A percentile compares a stretch with the other conserved stretches of the same genome.
These are phyloP conservation scores for Psophia crepitans DNA, from an alignment of 2,113 vertebrate genomes.

Conservation along the genomic window DNA sequence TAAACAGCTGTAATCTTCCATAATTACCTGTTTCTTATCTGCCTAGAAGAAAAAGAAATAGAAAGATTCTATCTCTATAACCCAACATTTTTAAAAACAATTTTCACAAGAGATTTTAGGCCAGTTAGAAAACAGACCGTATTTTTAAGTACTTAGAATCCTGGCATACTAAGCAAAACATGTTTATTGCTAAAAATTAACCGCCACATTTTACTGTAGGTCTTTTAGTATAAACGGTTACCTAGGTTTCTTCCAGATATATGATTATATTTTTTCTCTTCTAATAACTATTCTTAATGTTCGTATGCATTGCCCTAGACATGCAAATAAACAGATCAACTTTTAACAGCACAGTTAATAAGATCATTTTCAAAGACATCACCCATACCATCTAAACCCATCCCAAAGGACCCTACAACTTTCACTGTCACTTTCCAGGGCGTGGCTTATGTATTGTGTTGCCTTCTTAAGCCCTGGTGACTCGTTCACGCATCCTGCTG, in stretches of 20 bases:
- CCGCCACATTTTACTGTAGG: background rate
- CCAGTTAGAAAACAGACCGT: background rate
- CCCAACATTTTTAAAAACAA: background rate
- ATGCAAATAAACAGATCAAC: background rate
- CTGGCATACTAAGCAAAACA: background rate
- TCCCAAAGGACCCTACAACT: background rate
- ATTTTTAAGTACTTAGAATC: background rate
- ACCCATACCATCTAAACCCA: background rate
- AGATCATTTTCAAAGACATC: background rate
- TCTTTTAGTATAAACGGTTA: background rate
- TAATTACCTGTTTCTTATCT: background rate
- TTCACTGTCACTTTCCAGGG: background rate
- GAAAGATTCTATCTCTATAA: background rate
- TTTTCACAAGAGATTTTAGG: background rate
- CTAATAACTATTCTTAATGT: background rate
- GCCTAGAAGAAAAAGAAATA: background rate
- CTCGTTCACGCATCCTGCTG: background rate
- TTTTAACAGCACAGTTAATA: background rate
- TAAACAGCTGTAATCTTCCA: background rate
- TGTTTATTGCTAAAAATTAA: background rate
- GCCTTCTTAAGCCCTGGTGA: background rate
- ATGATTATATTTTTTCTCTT: background rate
- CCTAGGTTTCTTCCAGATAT: background rate
- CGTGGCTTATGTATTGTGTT: accelerated
- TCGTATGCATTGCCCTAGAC: background rate